Conservation (phyloP, 2,888 invertebrate genomes). For the Prenolepis imparis region DNA sequence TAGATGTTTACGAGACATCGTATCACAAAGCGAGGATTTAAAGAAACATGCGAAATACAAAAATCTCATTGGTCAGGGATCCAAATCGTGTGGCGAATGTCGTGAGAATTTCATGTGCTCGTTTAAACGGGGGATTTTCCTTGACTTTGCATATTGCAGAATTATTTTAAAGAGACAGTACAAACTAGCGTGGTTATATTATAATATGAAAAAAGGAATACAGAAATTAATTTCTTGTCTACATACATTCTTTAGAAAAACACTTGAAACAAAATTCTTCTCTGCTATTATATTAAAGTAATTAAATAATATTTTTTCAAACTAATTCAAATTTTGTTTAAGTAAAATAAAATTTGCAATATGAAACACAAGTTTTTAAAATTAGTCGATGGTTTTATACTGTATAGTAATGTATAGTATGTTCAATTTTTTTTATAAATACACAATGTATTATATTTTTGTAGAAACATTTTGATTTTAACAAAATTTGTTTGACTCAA, state of each 20-base stretch:
- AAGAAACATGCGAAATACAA: constrained; percentile 3
- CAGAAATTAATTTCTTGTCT: background rate
- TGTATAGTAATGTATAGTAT: no score
- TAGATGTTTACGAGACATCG: constrained; percentile 24
- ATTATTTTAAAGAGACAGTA: background rate
- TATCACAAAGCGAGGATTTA: constrained; percentile 25
- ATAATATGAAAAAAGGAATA: background rate
- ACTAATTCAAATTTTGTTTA: background rate
- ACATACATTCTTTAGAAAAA: background rate
- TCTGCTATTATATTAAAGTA: background rate
- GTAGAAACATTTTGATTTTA: background rate
- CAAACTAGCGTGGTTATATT: background rate
- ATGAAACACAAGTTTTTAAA: background rate
- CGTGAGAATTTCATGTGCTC: constrained; percentile 8
- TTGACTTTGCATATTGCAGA: background rate
- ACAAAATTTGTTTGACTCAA: background rate
- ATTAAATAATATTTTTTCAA: background rate
- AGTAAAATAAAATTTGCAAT: constrained; percentile 4
- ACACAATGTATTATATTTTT: background rate
- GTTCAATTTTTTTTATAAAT: background rate
- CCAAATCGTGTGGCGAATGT: background rate
- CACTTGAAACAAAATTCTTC: background rate
- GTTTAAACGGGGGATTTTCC: background rate
- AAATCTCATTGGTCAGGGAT: background rate
- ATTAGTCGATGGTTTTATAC: background rate